phyloP scores from a whole-genome alignment of 2,113 vertebrate genomes.

The Phalacrocorax brasilianus region DNA sequence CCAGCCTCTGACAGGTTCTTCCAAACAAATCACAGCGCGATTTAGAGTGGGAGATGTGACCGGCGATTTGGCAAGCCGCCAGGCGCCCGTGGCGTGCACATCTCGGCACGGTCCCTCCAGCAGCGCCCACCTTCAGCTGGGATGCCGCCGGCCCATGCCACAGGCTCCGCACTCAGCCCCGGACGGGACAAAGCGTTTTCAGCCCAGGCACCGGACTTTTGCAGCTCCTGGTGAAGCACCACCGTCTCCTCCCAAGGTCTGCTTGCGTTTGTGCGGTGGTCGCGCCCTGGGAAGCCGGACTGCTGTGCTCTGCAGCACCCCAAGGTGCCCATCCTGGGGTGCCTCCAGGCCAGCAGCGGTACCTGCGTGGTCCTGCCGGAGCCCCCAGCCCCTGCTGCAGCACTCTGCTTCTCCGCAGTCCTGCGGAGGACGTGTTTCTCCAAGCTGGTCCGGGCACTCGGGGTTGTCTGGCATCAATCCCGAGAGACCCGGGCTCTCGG shows the following conservation, averaged over 20 bases:
- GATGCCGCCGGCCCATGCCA: not conserved
- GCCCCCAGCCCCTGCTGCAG: not conserved
- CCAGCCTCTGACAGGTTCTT: constrained; percentile 54
- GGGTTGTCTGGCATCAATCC: not conserved
- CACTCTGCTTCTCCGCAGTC: not conserved
- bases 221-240: not conserved
- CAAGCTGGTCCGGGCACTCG: not conserved
- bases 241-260: fast-evolving
- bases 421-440: not conserved
- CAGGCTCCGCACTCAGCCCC: fast-evolving
- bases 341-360: fast-evolving
- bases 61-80: not conserved
- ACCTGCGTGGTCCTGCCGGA: no score
- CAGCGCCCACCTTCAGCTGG: fast-evolving
- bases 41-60: not conserved
- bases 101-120: fast-evolving
- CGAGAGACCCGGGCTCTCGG: fast-evolving
- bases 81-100: not conserved
- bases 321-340: fast-evolving
- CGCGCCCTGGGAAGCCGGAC: fast-evolving
- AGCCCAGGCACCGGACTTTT: not conserved
- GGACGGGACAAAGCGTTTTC: fast-evolving
- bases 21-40: not conserved
- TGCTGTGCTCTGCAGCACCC: not conserved
- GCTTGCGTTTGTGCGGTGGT: not conserved